phyloP scores from a whole-genome alignment of 2,797 vertebrate genomes.

The Lateolabrax maculatus region DNA sequence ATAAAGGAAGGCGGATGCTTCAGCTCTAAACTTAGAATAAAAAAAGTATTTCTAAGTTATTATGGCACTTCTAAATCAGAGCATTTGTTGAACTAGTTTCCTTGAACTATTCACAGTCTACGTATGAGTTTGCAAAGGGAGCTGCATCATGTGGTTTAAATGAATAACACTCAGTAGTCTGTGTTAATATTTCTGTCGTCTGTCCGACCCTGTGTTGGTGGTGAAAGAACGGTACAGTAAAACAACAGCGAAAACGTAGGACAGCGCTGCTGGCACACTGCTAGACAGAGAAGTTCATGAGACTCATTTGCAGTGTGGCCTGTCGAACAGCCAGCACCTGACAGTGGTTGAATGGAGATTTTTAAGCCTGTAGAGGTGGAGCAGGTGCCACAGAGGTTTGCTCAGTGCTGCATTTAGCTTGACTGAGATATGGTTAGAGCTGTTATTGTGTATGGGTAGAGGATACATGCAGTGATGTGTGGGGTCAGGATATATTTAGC shows the following conservation, averaged over 20 bases:
- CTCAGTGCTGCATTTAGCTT: conserved; percentile 80
- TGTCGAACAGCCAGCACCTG: conserved; percentile 47
- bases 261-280: not conserved
- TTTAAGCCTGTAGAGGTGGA: conserved; percentile 54
- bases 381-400: conserved; percentile 68
- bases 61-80: not conserved
- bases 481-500: conserved; percentile 79
- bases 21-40: not conserved
- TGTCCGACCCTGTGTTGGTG: not conserved
- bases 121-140: not conserved
- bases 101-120: not conserved
- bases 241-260: conserved; percentile 8
- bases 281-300: not conserved
- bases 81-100: not conserved
- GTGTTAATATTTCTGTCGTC: too few species aligned
- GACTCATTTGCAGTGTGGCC: conserved; percentile 4
- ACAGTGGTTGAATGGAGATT: conserved; percentile 48
- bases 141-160: conserved; percentile 11
- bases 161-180: not conserved
- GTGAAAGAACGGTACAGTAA: not conserved
- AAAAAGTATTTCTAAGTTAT: too few species aligned
- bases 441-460: conserved; percentile 60
- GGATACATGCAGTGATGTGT: conserved; percentile 57
- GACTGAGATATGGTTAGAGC: conserved; percentile 65
- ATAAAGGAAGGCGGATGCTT: not conserved